Evolutionary conservation across 2,113 vertebrate species (phyloP).

Genomic region (Calidris pygmaea): DNA sequence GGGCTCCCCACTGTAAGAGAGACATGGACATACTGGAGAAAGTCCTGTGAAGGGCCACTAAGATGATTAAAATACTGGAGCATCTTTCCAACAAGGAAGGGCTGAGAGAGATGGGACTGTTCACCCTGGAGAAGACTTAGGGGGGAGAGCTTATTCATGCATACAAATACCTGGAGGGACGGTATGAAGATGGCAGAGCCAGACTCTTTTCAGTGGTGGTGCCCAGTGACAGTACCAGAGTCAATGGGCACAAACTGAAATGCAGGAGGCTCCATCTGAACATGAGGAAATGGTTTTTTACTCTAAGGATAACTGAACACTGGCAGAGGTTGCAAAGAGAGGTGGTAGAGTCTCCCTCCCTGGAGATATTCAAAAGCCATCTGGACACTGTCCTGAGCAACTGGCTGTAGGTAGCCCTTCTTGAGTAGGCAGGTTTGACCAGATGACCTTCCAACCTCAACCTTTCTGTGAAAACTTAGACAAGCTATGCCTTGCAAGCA

Average conservation of each 20-base stretch:
- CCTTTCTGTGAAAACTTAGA: background rate
- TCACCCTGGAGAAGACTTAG: background rate
- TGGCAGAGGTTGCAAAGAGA: background rate
- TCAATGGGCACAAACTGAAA: background rate
- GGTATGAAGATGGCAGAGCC: background rate
- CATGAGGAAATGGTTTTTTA: background rate
- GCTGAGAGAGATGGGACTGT: background rate
- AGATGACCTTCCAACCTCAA: background rate
- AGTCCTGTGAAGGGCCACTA: background rate
- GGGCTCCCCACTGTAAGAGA: background rate
- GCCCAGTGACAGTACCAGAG: background rate
- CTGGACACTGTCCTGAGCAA: background rate
- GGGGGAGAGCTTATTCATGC: background rate
- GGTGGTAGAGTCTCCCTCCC: background rate
- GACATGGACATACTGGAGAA: background rate
- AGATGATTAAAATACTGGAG: background rate
- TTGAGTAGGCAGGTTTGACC: background rate
- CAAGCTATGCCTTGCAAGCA: background rate
- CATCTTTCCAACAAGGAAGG: background rate
- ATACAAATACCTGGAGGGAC: background rate
- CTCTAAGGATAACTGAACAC: background rate
- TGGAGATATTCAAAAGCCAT: background rate
- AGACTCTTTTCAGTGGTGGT: background rate
- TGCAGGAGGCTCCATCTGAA: background rate
- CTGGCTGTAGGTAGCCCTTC: background rate